Evolutionary conservation across 2,888 invertebrate species (phyloP).

Genomic region (Lithodes maja): DNA sequence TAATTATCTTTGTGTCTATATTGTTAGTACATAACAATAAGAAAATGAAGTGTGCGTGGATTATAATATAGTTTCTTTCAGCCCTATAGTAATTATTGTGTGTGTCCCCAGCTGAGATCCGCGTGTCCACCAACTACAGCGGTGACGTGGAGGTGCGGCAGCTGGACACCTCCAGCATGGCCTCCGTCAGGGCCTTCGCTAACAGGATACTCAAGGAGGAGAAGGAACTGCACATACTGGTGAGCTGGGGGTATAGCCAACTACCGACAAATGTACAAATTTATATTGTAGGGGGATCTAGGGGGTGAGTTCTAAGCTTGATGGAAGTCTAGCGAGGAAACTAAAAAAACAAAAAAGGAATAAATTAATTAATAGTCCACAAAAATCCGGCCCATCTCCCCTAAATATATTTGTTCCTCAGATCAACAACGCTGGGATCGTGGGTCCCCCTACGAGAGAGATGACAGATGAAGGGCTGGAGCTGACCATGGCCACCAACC

Average conservation of each 20-base stretch:
- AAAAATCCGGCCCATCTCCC: too few species aligned
- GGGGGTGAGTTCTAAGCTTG: too few species aligned
- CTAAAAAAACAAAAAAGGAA: too few species aligned
- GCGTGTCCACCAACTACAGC: conserved; percentile 2
- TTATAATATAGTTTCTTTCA: neutral
- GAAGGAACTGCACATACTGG: conserved; percentile 57
- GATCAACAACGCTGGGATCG: conserved; percentile 57
- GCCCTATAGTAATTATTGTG: neutral
- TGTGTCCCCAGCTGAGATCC: conserved; percentile 24
- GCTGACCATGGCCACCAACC: conserved; percentile 59
- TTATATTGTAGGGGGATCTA: too few species aligned
- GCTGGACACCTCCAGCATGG: conserved; percentile 53
- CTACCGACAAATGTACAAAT: too few species aligned
- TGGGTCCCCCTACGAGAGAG: conserved; percentile 8
- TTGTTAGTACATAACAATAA: too few species aligned
- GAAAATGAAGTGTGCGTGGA: neutral
- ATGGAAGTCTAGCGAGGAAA: too few species aligned
- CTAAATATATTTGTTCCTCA: neutral
- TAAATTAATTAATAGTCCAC: too few species aligned
- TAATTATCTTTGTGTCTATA: too few species aligned
- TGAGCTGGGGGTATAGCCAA: conserved; percentile 2
- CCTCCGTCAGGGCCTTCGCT: conserved; percentile 60
- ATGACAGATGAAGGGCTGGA: conserved; percentile 45
- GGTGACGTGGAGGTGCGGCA: conserved; percentile 37
- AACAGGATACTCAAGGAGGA: conserved; percentile 43